Conservation (phyloP, 2,113 vertebrate species). For the Heloderma charlesbogerti region DNA sequence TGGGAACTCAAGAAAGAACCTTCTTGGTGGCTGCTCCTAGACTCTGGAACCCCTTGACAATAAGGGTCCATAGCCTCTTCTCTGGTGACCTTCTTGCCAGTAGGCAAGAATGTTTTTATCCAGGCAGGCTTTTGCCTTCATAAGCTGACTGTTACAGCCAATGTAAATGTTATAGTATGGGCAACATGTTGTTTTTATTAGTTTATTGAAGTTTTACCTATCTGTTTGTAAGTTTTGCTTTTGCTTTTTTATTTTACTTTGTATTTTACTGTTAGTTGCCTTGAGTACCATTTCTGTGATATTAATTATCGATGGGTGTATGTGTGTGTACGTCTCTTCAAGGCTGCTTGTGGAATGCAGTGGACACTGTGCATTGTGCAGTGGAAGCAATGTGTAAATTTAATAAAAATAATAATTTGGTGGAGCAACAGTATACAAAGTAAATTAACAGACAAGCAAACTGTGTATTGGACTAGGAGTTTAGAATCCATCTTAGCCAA, state of each 20-base stretch:
- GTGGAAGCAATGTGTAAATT: no score
- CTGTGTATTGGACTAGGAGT: not conserved
- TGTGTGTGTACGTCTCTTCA: no score
- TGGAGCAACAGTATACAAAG: not conserved
- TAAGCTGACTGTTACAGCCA: not conserved
- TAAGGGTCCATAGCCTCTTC: not conserved
- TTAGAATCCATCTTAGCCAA: not conserved
- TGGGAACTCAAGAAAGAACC: not conserved
- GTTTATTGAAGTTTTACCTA: not conserved
- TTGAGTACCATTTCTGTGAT: not conserved
- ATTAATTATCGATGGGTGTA: no score
- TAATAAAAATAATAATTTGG: not conserved
- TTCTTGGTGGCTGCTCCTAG: not conserved
- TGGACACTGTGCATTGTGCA: no score
- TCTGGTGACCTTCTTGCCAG: not conserved
- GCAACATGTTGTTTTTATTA: not conserved
- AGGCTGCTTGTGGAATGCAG: no score
- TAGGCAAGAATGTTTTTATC: not conserved
- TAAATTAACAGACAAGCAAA: not conserved
- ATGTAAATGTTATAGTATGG: not conserved
- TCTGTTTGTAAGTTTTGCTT: not conserved
- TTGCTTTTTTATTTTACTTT: not conserved
- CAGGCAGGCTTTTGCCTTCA: not conserved
- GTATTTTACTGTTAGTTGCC: not conserved
- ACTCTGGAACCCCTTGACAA: not conserved